Base-by-base conservation (phyloP, 1,140 invertebrate genomes). In the Archivesica marissinica region DNA sequence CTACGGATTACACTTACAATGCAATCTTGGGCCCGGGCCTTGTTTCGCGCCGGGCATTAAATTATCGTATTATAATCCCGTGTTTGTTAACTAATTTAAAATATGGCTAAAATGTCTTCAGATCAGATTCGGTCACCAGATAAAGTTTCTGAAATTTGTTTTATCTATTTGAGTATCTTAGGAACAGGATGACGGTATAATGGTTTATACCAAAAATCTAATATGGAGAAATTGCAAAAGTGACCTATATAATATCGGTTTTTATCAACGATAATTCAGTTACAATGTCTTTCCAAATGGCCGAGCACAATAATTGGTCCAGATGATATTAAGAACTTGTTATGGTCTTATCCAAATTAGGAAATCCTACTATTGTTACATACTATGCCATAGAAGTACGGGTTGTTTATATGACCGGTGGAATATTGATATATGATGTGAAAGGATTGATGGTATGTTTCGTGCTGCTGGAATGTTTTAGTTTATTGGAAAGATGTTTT, bases 111-210 rank as follows among this genome's bases (percentile, higher is more conserved):
- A 64, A 64, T 64, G 33, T 64, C 59, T 64, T 33, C n/a, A 25
- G 59, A 64, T 64, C 59, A 64, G 59, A 64, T 64, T 35, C 38
- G 59, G 59, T 25, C 17, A 17, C 59, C 25, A 25, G 59, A 64
- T 64, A 64, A 59, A 28, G 59, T 35, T 35, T 64, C 59, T 35
- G 33, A 64, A 64, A 64, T 64, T 64, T 64, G 59, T 64, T 64
- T 64, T 64, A n/a, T 64, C 59, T 64, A n/a, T 64, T 64, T 35
- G 30, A 13, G 33, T 64, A 11, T 33, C 30, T 35, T 64, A 33
- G 59, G 4, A 64, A 35, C 59, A 64, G 38, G 59, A 64, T 35
- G 23, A 20, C 38, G 59, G 38, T 25, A 64, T 20, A 35, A 64
- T 30, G 28, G 56, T 59, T 59, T 59, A n/a, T 59, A 59, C 33